A percentile compares a stretch with the other conserved stretches of the same genome.
Conservation (phyloP, 2,113 vertebrate species). For the Copsychus sechellarum region DNA sequence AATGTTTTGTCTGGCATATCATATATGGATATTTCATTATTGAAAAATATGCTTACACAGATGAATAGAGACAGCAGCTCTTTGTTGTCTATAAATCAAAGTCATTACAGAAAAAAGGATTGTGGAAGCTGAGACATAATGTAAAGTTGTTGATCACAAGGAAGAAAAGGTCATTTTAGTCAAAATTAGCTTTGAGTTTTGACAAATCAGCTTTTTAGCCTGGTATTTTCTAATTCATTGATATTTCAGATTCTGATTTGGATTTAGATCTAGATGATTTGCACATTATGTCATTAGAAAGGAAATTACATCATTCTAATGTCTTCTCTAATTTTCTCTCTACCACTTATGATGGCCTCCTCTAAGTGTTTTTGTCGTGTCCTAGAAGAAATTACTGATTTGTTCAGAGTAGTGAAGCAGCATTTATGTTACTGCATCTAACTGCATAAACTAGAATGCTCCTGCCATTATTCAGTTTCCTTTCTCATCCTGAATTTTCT, state of each 20-base stretch:
- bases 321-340: background rate
- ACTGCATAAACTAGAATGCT: background rate
- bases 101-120: background rate
- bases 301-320: background rate
- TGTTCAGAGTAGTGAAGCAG: background rate
- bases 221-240: background rate
- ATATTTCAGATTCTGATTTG: background rate
- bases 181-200: background rate
- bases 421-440: background rate
- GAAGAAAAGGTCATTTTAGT: background rate
- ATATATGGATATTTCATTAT: background rate
- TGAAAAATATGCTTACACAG: background rate
- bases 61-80: background rate
- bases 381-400: background rate
- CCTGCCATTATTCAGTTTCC: background rate
- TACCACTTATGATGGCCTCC: background rate
- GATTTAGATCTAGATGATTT: background rate
- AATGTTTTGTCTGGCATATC: background rate
- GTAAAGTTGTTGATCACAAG: background rate
- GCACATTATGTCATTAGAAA: background rate
- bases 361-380: background rate
- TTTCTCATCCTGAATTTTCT: background rate
- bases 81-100: background rate
- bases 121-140: background rate
- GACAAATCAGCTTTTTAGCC: background rate